Percentiles rank a stretch among this genome's conserved stretches.
Conservation (phyloP, 2,888 invertebrate genomes). For the Tryphoninae sp. region DNA sequence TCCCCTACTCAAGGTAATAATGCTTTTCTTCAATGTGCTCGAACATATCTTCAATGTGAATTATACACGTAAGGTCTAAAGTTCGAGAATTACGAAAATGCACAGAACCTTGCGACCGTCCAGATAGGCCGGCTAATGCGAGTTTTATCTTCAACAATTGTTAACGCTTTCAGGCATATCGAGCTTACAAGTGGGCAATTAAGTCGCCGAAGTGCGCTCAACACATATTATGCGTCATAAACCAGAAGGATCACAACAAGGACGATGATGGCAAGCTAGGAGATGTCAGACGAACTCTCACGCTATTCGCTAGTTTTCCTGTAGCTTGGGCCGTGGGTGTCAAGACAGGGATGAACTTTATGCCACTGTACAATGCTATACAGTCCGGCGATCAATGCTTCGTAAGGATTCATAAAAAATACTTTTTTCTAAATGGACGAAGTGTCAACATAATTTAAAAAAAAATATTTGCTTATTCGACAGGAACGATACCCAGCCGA, state of each 20-base stretch:
- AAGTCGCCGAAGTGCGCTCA: slow-evolving; percentile 88
- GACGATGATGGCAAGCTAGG: slow-evolving; percentile 83
- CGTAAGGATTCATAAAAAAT: slow-evolving; percentile 82
- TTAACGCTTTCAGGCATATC: slow-evolving; percentile 84
- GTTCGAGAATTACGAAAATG: neutral
- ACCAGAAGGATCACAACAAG: slow-evolving; percentile 85
- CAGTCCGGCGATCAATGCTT: slow-evolving; percentile 87
- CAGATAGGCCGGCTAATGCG: no score
- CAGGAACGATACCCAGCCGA: slow-evolving; percentile 88
- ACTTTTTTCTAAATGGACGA: slow-evolving; percentile 9
- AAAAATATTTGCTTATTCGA: slow-evolving; percentile 42
- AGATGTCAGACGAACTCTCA: slow-evolving; percentile 86
- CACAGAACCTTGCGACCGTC: neutral
- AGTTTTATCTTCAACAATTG: neutral
- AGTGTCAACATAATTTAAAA: slow-evolving; percentile 11
- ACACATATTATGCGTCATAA: slow-evolving; percentile 90
- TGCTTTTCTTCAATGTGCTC: neutral
- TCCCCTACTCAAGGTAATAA: slow-evolving; percentile 85
- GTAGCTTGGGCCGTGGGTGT: slow-evolving; percentile 90
- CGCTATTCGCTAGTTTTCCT: slow-evolving; percentile 88
- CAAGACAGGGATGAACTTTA: slow-evolving; percentile 89
- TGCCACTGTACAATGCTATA: slow-evolving; percentile 90
- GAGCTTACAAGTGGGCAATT: slow-evolving; percentile 89
- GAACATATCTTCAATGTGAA: slow-evolving; percentile 2
- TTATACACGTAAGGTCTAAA: neutral